Percentiles rank a stretch among this genome's conserved stretches.
phyloP scores from a whole-genome alignment of 2,888 invertebrate species.

The Xestia xanthographa region DNA sequence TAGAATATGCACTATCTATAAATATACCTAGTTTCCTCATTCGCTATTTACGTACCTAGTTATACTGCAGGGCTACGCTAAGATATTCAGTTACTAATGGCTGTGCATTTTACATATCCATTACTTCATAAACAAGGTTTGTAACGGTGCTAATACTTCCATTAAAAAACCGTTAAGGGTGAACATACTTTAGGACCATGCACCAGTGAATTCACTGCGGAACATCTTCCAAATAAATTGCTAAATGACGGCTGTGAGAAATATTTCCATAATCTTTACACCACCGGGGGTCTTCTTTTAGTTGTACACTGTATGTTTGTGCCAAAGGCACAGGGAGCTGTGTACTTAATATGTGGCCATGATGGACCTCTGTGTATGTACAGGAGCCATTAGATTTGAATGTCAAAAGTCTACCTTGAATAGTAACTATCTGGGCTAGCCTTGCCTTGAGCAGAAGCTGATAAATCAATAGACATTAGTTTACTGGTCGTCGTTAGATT shows the following conservation, averaged over 20 bases:
- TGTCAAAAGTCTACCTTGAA: constrained; percentile 43
- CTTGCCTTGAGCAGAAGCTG: constrained; percentile 40
- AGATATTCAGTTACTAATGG: constrained; percentile 48
- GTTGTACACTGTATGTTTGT: neutral
- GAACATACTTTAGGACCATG: neutral
- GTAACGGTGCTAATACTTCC: constrained; percentile 10
- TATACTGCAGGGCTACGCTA: constrained; percentile 23
- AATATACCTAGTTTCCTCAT: constrained; percentile 25
- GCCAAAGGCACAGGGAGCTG: neutral
- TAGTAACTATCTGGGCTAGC: constrained; percentile 23
- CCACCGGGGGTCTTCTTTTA: neutral
- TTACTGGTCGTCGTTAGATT: constrained; percentile 4
- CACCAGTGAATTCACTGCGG: neutral
- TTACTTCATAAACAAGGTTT: constrained; percentile 41
- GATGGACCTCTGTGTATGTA: constrained; percentile 2
- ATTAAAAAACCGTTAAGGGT: constrained; percentile 47
- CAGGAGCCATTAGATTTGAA: constrained; percentile 39
- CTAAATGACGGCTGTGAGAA: neutral
- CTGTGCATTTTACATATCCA: constrained; percentile 38
- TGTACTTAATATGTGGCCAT: neutral
- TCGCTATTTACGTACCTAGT: constrained; percentile 23
- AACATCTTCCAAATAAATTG: neutral
- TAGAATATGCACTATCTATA: constrained; percentile 3
- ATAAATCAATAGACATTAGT: constrained; percentile 1
- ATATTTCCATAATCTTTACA: no score